Conservation (phyloP, 2,797 vertebrate genomes). For the Podarcis siculus region DNA sequence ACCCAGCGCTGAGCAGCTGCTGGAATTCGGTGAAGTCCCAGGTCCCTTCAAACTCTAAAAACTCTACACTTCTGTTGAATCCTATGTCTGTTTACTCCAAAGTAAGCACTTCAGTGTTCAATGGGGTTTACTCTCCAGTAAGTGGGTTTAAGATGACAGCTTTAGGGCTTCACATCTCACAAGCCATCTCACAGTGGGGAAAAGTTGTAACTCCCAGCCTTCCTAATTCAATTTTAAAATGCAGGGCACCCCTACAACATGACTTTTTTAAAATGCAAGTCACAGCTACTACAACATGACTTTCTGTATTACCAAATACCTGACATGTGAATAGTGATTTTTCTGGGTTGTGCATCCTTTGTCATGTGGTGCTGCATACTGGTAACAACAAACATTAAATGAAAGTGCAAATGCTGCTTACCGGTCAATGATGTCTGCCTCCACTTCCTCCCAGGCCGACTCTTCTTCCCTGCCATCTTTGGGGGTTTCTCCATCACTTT, state of each 20-base stretch:
- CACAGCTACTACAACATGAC: background rate
- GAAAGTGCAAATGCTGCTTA: constrained; percentile 24
- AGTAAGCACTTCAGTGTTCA: background rate
- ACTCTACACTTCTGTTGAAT: too few species aligned
- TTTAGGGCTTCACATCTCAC: background rate
- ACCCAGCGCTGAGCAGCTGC: too few species aligned
- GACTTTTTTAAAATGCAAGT: too few species aligned
- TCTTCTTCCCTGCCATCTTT: constrained; percentile 21
- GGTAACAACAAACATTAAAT: background rate
- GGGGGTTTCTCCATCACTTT: constrained; percentile 28
- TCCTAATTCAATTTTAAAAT: background rate
- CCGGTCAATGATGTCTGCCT: constrained; percentile 87
- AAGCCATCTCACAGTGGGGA: background rate
- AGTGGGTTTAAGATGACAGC: background rate
- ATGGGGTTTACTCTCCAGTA: background rate
- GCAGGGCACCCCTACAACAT: background rate
- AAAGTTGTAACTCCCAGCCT: background rate
- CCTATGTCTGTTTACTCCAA: too few species aligned
- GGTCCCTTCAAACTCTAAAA: too few species aligned
- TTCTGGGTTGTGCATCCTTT: background rate
- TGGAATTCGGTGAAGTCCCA: too few species aligned
- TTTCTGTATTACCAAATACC: background rate
- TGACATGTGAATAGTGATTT: too few species aligned
- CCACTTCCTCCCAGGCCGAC: constrained; percentile 72
- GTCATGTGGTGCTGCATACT: background rate